Evolutionary conservation across 1,140 invertebrate species (phyloP), one percentile per base, ranked within the genome.

Genomic region (Mizuhopecten yessoensis): DNA sequence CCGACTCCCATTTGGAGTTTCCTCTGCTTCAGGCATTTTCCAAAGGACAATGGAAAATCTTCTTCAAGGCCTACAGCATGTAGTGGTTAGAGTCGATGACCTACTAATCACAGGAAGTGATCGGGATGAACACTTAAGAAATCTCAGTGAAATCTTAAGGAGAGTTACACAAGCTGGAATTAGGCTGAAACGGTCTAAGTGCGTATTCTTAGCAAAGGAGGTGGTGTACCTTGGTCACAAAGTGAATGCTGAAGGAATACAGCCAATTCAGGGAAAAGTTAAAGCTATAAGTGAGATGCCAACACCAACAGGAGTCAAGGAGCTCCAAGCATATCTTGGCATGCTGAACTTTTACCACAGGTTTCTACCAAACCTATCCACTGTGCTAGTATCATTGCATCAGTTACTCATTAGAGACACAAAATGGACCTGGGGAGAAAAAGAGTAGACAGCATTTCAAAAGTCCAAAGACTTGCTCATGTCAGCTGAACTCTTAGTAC

Each of bases 1-100:
- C 33, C 34, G 92, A 2, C 34, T 90, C 2, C 34, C 89, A 10
- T 92, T 89, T 87, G 92, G 93, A 75, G 91, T 93, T 15, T 96
- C 97, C 91, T 96, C 95, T 9, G 97, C 97, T 0, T 97, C 97
- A 33, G 93, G 94, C 1, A 96, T 97, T 90, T 97, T 97, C 90
- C 96, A 97, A 92, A 34, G 95, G 88, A 94, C 96, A 39, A 96
- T 97, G 36, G 96, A 97, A 86, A 90, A 95, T 89, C 39, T 96
- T 7, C 92, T 97, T 20, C 45, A 91, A 34, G 91, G 90, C 0
- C 88, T 94, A 34, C 45, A 34, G 20, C 34, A 86, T 5, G 92
- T 93, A 10, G 33, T 91, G 23, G 42, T 90, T 33, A 86, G 86
- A 0, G 29, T 90, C 13, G 94, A 94, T 91, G 93, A 94, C 86